Conservation (phyloP, 2,888 invertebrate genomes). For the Rhagophthalmus giganteus region DNA sequence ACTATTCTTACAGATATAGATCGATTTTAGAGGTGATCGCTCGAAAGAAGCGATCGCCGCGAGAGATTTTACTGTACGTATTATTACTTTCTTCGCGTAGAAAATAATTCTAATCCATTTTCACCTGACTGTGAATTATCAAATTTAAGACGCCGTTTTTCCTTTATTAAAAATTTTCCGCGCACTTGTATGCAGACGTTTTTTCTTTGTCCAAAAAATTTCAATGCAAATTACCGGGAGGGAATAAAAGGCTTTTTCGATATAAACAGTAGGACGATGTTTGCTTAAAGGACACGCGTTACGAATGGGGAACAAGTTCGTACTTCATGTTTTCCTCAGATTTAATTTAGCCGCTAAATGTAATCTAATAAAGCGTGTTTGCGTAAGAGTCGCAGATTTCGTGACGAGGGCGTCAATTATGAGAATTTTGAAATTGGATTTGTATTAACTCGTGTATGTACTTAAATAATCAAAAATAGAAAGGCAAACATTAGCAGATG, state of each 20-base stretch:
- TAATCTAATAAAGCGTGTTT: conserved; percentile 31
- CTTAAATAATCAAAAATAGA: no score
- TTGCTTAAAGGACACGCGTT: conserved; percentile 15
- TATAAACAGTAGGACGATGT: conserved; percentile 3
- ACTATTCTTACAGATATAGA: no score
- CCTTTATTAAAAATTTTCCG: no score
- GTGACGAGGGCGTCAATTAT: conserved; percentile 28
- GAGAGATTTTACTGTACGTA: no score
- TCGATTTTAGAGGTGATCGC: no score
- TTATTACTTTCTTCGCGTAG: background rate
- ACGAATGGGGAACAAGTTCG: conserved; percentile 16
- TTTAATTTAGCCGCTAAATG: conserved; percentile 30
- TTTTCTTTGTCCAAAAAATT: background rate
- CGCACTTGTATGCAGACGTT: background rate
- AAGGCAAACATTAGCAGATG: no score
- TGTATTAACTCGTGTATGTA: conserved; percentile 16
- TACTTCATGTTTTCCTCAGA: conserved; percentile 24
- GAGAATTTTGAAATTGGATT: conserved; percentile 26
- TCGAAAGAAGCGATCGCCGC: no score
- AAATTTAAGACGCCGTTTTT: background rate
- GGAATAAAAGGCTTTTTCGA: conserved; percentile 2
- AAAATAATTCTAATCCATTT: no score
- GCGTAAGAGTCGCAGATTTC: conserved; percentile 30
- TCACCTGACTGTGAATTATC: background rate
- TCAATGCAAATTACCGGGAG: background rate